Percentiles rank a stretch among this genome's conserved stretches.
phyloP scores from a whole-genome alignment of 2,888 invertebrate species.

The Nymphalis urticae region DNA sequence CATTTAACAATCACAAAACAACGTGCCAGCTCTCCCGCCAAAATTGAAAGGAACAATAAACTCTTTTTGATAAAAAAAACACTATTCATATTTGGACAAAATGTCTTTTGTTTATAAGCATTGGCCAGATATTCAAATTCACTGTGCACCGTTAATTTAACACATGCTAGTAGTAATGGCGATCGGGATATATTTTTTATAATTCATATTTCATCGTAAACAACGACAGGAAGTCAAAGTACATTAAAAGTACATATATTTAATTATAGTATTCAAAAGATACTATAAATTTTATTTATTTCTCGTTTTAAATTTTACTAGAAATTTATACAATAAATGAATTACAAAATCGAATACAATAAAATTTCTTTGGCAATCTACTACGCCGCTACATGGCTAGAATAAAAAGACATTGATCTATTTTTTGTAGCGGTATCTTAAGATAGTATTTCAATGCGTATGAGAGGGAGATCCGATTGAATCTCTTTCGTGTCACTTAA shows the following conservation, averaged over 20 bases:
- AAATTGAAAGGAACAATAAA: slow-evolving; percentile 64
- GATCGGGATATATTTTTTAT: slow-evolving; percentile 36
- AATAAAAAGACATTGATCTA: slow-evolving; percentile 33
- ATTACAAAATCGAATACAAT: slow-evolving; percentile 20
- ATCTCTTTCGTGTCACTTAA: slow-evolving; percentile 23
- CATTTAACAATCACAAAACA: slow-evolving; percentile 58
- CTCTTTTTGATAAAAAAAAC: slow-evolving; percentile 55
- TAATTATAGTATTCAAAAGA: neutral
- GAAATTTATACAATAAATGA: slow-evolving; percentile 10
- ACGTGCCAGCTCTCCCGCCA: slow-evolving; percentile 75
- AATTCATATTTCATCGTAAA: slow-evolving; percentile 23
- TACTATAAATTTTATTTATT: neutral
- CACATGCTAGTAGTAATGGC: slow-evolving; percentile 45
- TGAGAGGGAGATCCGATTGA: slow-evolving; percentile 34
- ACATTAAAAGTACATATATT: neutral
- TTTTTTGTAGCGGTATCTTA: slow-evolving; percentile 32
- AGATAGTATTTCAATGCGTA: slow-evolving; percentile 18
- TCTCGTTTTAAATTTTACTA: neutral
- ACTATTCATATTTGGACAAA: slow-evolving; percentile 16
- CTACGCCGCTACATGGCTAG: slow-evolving; percentile 24
- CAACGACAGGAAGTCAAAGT: slow-evolving; percentile 19
- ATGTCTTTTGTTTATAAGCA: slow-evolving; percentile 10
- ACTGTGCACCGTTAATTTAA: slow-evolving; percentile 45
- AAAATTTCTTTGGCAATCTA: slow-evolving; percentile 10
- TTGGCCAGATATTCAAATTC: slow-evolving; percentile 26